Base-by-base conservation (phyloP, 30 jellyfish, hydroid and myxozoan genomes). In the Cassiopea andromeda region DNA sequence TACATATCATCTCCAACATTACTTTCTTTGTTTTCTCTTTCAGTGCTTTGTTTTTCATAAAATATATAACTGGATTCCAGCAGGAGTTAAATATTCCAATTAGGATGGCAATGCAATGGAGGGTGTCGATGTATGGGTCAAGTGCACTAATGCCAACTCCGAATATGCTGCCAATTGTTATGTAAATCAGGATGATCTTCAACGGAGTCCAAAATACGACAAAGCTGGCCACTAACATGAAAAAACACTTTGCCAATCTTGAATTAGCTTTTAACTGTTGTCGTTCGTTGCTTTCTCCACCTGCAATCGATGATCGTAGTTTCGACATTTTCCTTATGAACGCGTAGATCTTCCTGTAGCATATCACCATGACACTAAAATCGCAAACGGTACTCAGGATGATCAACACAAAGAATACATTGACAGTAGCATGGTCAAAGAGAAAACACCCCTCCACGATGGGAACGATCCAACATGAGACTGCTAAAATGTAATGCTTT, bases 121-220 rank as follows among this genome's bases (percentile, higher is more conserved):
- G 85, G 9, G 89, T 81, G 80, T 81, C 44, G 17, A 81, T 54
- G 69, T 81, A 81, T 18, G 81, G 82, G 71, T 50, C 79, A 18
- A 82, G 60, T 2, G 72, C 59, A 9, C 92, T 89, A 27, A 81
- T 48, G 16, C 48, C 2, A 14, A 90, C 16, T 1, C 48, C 58
- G 38, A 80, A 84, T 48, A 18, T 44, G 27, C 97, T 89, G 18
- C 17, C 43, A 59, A 90, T 46, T 7, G 75, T 17, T 45, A 78
- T 69, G 72, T 46, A 90, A 59, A 90, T 64, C n/a, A 90, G 81
- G 18, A 90, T 81, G 38, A 64, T 44, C 8, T 59, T 85, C 92
- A 81, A 58, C 44, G 97, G 97, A 44, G 97, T 58, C 97, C 97
- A 90, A 76, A 87, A 81, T 12, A 90, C 8, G 17, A 81, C 45